A percentile compares a stretch with the other conserved stretches of the same genome.
Conservation (phyloP, 2,113 vertebrate genomes). For the Baryphthengus martii region DNA sequence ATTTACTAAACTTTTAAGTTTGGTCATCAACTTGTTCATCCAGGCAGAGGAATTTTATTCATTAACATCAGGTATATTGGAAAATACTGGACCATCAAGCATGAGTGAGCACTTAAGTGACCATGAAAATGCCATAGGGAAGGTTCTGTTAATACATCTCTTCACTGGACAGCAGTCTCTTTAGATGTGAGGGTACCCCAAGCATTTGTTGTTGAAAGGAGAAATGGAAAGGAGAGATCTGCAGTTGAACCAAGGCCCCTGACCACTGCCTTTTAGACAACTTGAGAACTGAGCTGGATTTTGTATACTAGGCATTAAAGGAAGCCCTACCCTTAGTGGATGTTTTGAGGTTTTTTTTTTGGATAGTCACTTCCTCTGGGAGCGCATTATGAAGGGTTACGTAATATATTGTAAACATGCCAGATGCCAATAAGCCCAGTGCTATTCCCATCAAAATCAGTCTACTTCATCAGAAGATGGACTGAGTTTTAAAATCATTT, state of each 20-base stretch:
- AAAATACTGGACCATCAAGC: not conserved
- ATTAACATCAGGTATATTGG: not conserved
- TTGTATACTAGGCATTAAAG: not conserved
- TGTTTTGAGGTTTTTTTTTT: fast-evolving
- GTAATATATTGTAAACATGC: not conserved
- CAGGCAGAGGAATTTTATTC: not conserved
- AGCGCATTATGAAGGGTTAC: not conserved
- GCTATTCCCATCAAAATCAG: not conserved
- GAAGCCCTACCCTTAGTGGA: not conserved
- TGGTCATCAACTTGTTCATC: not conserved
- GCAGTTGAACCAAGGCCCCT: not conserved
- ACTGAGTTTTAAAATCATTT: not conserved
- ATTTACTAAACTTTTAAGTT: not conserved
- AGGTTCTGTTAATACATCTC: not conserved
- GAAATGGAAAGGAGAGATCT: not conserved
- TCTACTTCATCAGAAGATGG: not conserved
- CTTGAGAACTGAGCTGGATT: not conserved
- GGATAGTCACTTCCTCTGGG: not conserved
- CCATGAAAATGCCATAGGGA: not conserved
- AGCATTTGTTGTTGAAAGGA: not conserved
- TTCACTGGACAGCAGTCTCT: not conserved
- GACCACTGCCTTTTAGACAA: not conserved
- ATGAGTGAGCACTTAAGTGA: not conserved
- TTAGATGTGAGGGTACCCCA: not conserved
- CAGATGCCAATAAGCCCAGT: not conserved